A percentile compares a stretch with the other conserved stretches of the same genome.
Evolutionary conservation across 2,888 invertebrate species (phyloP).

Genomic region (Idaea dimidiata): DNA sequence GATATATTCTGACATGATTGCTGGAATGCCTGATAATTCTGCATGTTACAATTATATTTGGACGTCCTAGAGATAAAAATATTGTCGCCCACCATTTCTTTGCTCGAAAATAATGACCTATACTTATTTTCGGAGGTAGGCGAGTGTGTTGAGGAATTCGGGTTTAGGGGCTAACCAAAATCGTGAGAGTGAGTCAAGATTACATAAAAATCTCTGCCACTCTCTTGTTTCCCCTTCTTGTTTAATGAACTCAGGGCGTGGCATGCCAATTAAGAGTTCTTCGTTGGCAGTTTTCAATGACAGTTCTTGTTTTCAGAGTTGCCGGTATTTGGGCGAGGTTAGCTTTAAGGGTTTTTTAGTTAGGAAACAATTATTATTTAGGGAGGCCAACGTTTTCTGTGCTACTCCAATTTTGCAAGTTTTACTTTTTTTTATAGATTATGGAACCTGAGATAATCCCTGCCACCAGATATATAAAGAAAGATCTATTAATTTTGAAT

Average conservation of each 20-base stretch:
- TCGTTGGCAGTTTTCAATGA: too few relatives aligned
- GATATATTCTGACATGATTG: background rate
- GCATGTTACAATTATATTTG: background rate
- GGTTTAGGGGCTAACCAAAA: background rate
- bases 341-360: too few relatives aligned
- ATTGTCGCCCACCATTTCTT: background rate
- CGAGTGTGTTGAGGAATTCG: background rate
- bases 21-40: background rate
- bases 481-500: too few relatives aligned
- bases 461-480: too few relatives aligned
- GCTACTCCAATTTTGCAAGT: too few relatives aligned
- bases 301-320: too few relatives aligned
- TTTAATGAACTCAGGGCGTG: background rate
- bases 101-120: background rate
- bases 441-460: too few relatives aligned
- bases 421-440: too few relatives aligned
- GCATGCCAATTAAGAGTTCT: too few relatives aligned
- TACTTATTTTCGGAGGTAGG: background rate
- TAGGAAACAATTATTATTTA: too few relatives aligned
- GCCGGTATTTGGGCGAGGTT: too few relatives aligned
- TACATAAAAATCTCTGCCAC: background rate
- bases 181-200: background rate
- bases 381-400: too few relatives aligned
- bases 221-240: background rate
- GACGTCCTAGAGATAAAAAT: slow-evolving; percentile 1